Evolutionary conservation across 1,140 invertebrate species (phyloP).

Genomic region (Hypothenemus hampei): DNA sequence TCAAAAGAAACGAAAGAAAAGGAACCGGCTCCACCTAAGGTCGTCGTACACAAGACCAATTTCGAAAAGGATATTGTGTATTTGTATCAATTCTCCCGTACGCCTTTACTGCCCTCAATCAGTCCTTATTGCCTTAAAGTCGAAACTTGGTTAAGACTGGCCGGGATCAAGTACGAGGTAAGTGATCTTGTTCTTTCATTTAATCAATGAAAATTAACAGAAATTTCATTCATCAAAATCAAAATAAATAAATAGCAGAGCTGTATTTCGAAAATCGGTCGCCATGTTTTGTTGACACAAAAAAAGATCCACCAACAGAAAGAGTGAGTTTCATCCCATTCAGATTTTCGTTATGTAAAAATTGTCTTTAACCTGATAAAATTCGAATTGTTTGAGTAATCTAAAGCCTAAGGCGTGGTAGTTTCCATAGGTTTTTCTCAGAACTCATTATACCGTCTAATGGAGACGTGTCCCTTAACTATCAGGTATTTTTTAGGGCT

Average conservation of each 20-base stretch:
- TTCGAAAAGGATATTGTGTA: slow-evolving; percentile 91
- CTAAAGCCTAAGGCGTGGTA: too few relatives aligned
- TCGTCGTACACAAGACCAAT: slow-evolving; percentile 78
- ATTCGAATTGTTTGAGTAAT: too few relatives aligned
- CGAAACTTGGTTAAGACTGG: slow-evolving; percentile 87
- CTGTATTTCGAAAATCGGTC: neutral
- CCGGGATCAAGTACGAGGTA: slow-evolving; percentile 90
- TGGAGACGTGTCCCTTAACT: too few relatives aligned
- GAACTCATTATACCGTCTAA: too few relatives aligned
- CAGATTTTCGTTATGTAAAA: too few relatives aligned
- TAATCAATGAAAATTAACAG: neutral
- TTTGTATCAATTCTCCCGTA: slow-evolving; percentile 88
- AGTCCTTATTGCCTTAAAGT: slow-evolving; percentile 92
- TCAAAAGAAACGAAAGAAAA: slow-evolving; percentile 48
- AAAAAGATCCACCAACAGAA: neutral
- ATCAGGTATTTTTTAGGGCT: too few relatives aligned
- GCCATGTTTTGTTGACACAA: slow-evolving; percentile 4
- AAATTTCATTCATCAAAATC: slow-evolving; percentile 1
- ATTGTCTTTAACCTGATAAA: too few relatives aligned
- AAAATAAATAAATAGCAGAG: neutral
- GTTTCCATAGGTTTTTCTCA: too few relatives aligned
- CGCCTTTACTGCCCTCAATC: slow-evolving; percentile 78
- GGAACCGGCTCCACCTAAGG: slow-evolving; percentile 61
- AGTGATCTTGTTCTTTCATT: too few relatives aligned
- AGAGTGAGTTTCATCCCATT: too few relatives aligned